Conservation (phyloP, 2,888 invertebrate genomes). For the Onchidella celtica region DNA sequence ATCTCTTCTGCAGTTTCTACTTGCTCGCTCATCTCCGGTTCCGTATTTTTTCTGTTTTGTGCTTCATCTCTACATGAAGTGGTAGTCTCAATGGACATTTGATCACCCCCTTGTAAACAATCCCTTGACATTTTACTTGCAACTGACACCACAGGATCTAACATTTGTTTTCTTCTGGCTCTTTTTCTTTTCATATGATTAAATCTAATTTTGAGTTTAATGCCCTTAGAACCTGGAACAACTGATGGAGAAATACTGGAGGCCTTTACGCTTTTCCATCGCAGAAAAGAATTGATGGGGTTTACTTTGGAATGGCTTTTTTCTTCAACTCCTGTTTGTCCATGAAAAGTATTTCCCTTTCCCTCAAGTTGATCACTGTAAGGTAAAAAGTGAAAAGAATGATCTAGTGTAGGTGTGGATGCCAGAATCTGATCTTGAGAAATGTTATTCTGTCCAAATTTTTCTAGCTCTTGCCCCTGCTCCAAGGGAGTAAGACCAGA, state of each 20-base stretch:
- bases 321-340: too few species aligned
- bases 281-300: background rate
- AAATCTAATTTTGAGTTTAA: constrained; percentile 40
- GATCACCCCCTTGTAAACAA: background rate
- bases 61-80: background rate
- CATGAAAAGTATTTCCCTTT: too few species aligned
- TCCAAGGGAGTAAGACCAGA: background rate
- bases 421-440: background rate
- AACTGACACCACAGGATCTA: background rate
- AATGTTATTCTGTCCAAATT: background rate
- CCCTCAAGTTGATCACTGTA: background rate
- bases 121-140: background rate
- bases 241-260: background rate
- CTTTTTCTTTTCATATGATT: background rate
- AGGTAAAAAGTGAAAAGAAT: background rate
- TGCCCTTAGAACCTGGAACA: constrained; percentile 37
- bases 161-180: background rate
- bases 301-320: background rate
- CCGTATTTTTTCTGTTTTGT: background rate
- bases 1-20: constrained; percentile 47
- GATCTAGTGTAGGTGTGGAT: background rate
- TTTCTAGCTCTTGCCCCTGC: background rate
- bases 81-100: background rate
- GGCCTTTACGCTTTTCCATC: background rate
- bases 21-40: background rate